Evolutionary conservation across 1,140 invertebrate genomes (phyloP).

Genomic region (Saxidomus purpurata): DNA sequence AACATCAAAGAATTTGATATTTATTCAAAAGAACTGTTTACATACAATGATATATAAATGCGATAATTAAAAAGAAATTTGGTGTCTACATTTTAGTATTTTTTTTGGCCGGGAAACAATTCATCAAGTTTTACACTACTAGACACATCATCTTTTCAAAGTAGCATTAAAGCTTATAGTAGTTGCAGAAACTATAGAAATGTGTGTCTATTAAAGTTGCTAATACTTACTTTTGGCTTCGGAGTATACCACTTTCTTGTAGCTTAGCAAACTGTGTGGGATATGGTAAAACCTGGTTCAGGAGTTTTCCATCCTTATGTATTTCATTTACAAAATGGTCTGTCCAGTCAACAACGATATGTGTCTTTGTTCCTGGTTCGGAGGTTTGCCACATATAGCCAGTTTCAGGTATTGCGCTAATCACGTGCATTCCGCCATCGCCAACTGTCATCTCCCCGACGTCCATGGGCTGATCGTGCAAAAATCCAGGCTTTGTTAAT

Average conservation of each 20-base stretch:
- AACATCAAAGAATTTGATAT: no score
- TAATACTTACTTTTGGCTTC: constrained; percentile 41
- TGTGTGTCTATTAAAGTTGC: no score
- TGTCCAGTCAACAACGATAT: neutral
- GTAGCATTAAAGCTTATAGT: no score
- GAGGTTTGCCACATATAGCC: constrained; percentile 56
- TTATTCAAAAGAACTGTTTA: no score
- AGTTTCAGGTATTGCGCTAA: constrained; percentile 42
- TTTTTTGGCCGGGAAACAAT: no score
- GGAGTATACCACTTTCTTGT: neutral
- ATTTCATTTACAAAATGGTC: constrained; percentile 24
- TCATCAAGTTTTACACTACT: no score
- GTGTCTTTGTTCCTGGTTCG: neutral
- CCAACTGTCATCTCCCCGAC: neutral
- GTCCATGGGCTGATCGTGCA: neutral
- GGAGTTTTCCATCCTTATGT: neutral
- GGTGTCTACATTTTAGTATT: no score
- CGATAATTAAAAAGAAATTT: no score
- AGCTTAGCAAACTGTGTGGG: neutral
- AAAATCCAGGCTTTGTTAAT: constrained; percentile 21
- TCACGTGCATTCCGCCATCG: constrained; percentile 43
- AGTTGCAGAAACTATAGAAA: no score
- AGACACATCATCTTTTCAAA: no score
- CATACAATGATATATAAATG: no score
- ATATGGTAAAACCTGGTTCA: neutral